These are phyloP conservation scores for Scaptomyza pallida DNA, from an alignment of 1,140 invertebrate species.

Conservation along the genomic window DNA sequence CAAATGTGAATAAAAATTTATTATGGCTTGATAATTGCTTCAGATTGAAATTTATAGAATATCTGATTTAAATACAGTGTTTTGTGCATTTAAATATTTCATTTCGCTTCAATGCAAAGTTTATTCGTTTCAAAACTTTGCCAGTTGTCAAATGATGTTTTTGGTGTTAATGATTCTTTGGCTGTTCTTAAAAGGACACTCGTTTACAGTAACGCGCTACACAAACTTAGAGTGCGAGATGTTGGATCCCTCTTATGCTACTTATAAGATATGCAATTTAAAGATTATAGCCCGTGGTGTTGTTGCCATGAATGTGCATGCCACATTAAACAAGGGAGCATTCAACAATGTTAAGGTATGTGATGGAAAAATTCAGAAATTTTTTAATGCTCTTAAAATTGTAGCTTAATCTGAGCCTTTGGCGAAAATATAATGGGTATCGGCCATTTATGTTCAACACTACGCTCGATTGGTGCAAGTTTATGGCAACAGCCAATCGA, in stretches of 20 bases:
- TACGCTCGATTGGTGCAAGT: background rate
- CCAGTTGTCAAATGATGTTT: background rate
- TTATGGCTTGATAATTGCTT: too few relatives aligned
- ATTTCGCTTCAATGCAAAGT: too few relatives aligned
- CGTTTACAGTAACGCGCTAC: background rate
- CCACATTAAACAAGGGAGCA: conserved; percentile 8
- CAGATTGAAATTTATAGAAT: too few relatives aligned
- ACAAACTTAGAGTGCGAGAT: conserved; percentile 33
- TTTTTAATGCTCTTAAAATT: background rate
- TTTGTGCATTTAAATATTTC: too few relatives aligned
- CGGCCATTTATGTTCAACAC: background rate
- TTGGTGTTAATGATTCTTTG: background rate
- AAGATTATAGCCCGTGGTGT: conserved; percentile 13
- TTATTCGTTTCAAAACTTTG: background rate
- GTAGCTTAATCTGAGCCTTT: conserved; percentile 4
- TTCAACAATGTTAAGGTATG: conserved; percentile 32
- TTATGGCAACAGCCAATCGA: background rate
- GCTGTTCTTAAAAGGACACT: background rate
- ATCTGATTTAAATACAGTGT: too few relatives aligned
- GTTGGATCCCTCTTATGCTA: conserved; percentile 15
- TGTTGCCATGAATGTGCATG: conserved; percentile 14
- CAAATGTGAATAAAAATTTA: too few relatives aligned
- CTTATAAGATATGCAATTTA: conserved; percentile 15
- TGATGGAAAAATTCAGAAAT: background rate
- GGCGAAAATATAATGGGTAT: conserved; percentile 5